Evolutionary conservation across 2,113 vertebrate genomes (phyloP).

Genomic region (Nanorana parkeri): DNA sequence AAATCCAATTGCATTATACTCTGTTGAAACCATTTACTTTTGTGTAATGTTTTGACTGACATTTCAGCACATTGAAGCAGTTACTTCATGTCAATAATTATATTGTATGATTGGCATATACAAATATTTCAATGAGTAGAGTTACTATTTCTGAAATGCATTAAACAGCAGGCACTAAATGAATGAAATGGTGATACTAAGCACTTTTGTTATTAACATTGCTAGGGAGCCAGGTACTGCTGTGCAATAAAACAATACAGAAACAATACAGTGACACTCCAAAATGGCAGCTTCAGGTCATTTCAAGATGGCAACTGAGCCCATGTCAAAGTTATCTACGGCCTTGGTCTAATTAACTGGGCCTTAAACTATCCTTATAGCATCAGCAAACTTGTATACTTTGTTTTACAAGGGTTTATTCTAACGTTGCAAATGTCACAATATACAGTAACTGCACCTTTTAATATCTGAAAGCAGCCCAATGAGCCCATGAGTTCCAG

Average conservation of each 20-base stretch:
- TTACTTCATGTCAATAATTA: slow-evolving; percentile 46
- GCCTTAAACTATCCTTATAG: background rate
- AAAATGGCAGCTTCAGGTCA: background rate
- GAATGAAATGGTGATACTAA: background rate
- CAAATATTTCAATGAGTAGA: slow-evolving; percentile 10
- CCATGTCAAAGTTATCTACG: background rate
- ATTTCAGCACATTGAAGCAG: slow-evolving; percentile 20
- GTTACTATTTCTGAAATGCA: slow-evolving; percentile 30
- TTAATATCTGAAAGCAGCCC: too few species aligned
- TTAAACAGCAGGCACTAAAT: background rate
- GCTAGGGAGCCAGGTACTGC: background rate
- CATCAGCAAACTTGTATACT: too few species aligned
- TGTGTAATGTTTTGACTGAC: slow-evolving; percentile 36
- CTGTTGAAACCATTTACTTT: slow-evolving; percentile 35
- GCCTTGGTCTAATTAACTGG: background rate
- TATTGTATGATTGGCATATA: slow-evolving; percentile 25
- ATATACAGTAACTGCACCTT: too few species aligned
- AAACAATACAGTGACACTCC: too few species aligned
- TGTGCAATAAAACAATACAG: background rate
- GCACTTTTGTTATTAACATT: background rate
- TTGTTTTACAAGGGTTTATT: too few species aligned
- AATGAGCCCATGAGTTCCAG: too few species aligned
- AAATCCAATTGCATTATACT: slow-evolving; percentile 18
- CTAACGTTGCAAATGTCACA: too few species aligned
- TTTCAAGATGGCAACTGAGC: background rate